phyloP scores from a whole-genome alignment of 2,113 vertebrate genomes.

The Amphilophus citrinellus region DNA sequence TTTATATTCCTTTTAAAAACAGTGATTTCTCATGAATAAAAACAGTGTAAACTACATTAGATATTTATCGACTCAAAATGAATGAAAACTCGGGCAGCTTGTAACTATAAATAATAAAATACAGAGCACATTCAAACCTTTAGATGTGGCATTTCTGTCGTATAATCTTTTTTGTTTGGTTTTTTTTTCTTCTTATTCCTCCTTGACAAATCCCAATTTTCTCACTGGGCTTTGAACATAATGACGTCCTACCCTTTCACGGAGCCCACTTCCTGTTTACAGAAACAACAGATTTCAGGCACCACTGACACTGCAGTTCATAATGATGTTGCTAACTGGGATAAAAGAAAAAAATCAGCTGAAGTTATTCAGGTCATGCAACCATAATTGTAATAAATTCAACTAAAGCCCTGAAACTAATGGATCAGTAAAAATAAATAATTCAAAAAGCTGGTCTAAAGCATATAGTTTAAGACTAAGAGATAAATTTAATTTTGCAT shows the following conservation, averaged over 20 bases:
- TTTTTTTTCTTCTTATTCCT: neutral
- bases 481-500: neutral
- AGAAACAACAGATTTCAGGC: neutral
- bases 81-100: neutral
- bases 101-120: neutral
- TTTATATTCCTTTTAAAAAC: neutral
- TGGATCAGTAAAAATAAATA: neutral
- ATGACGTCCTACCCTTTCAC: conserved; percentile 31
- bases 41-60: neutral
- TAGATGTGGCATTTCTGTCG: neutral
- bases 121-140: neutral
- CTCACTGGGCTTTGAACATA: conserved; percentile 16
- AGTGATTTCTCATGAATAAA: neutral
- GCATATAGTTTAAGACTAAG: neutral
- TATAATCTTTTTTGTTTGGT: neutral
- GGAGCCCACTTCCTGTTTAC: conserved; percentile 41
- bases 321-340: neutral
- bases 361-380: neutral
- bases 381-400: neutral
- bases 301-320: neutral
- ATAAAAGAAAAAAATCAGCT: neutral
- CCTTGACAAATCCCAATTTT: neutral
- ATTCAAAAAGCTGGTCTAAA: neutral
- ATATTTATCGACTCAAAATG: neutral
- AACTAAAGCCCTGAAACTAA: neutral